Evolutionary conservation across 1,140 invertebrate genomes (phyloP), one percentile per base, ranked within the genome.

Genomic region (Drosophila pandora): DNA sequence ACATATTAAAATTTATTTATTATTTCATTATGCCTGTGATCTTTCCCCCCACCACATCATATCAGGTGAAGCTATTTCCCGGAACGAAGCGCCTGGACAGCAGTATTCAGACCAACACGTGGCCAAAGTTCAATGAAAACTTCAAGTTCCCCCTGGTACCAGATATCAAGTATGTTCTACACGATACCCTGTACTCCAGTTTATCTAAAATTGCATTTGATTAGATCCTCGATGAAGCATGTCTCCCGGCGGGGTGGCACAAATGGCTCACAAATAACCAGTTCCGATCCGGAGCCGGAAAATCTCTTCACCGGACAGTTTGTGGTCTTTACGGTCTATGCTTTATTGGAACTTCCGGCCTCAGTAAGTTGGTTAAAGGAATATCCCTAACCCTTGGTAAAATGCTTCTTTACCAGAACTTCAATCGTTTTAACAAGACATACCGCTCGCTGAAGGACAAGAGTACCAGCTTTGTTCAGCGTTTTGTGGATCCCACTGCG

Each of bases 111-210:
- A 95, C 95, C 70, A 95, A 95, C 75, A 95, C 95, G 2, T 95
- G 95, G 95, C 95, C 95, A 0, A 94, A 95, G 48, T 96, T 95
- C 93, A 96, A 96, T 87, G 95, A 96, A 91, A 95, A 95, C 64
- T 96, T 96, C 78, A 93, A 93, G 61, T 96, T 96, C 90, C 93
- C 93, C 45, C 71, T 96, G 45, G 93, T 92, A 60, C 92, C 92
- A 34, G 92, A 79, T 72, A 92, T 59, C 92, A 94, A 90, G 92
- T 93, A 73, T 92, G 85, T 74, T 2, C 22, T 0, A 12, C 25
- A 34, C 13, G 25, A 43, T 34, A 47, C 28, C 12, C 28, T 30
- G 23, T 69, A 9, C 7, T 8, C 17, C 22, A 45, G 5, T 54
- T 30, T 17, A 37, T 22, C 30, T 13, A 45, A 58, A 17, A 39